phyloP scores from a whole-genome alignment of 1,140 invertebrate species.

The Meloidogyne hapla region DNA sequence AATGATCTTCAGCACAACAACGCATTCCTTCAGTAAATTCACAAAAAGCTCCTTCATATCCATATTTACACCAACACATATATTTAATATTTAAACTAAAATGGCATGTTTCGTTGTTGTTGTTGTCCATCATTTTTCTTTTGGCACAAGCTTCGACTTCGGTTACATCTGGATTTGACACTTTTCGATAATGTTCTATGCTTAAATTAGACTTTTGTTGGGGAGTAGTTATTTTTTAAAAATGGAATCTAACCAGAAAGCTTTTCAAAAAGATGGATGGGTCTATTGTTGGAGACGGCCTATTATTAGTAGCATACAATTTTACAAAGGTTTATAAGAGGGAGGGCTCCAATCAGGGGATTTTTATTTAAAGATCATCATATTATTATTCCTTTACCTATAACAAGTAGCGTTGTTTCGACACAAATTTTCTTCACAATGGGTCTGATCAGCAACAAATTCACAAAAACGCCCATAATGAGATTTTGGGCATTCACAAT shows the following conservation, averaged over 20 bases:
- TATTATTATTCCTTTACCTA: slow-evolving; percentile 23
- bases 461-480: slow-evolving; percentile 45
- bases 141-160: background rate
- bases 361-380: background rate
- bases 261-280: no score
- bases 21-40: slow-evolving; percentile 43
- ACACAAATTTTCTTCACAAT: slow-evolving; percentile 36
- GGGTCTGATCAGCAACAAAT: slow-evolving; percentile 37
- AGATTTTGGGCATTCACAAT: slow-evolving; percentile 34
- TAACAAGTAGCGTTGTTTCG: slow-evolving; percentile 45
- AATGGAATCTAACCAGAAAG: no score
- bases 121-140: background rate
- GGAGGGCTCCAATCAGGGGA: no score
- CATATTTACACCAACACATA: slow-evolving; percentile 45
- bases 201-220: slow-evolving; percentile 30
- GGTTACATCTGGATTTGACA: slow-evolving; percentile 8
- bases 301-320: no score
- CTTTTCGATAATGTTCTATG: slow-evolving; percentile 12
- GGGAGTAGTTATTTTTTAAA: no score
- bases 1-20: slow-evolving; percentile 39
- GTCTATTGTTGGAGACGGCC: no score
- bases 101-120: slow-evolving; percentile 1
- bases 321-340: no score
- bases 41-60: slow-evolving; percentile 42
- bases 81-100: slow-evolving; percentile 29